Percentiles rank a stretch among this genome's conserved stretches.
phyloP scores from a whole-genome alignment of 2,113 vertebrate genomes.

The Peromyscus leucopus region DNA sequence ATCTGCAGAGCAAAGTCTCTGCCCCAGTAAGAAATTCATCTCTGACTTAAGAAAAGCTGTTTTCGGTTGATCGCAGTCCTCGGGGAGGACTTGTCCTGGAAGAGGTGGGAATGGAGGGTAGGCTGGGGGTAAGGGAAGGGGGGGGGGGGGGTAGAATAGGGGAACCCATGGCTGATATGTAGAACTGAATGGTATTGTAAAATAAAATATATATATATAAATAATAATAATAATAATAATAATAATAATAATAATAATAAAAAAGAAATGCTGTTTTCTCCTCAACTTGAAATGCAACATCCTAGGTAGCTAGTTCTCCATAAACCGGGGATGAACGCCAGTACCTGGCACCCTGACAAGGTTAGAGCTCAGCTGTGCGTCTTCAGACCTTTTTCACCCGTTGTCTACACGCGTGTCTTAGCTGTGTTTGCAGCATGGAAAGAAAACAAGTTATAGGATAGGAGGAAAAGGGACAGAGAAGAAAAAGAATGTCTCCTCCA shows the following conservation, averaged over 20 bases:
- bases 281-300: neutral
- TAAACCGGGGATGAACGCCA: neutral
- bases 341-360: neutral
- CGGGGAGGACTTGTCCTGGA: too few species aligned
- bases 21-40: conserved; percentile 53
- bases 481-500: conserved; percentile 11
- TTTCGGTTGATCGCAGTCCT: too few species aligned
- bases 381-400: conserved; percentile 85
- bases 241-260: too few species aligned
- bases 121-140: too few species aligned
- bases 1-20: conserved; percentile 45
- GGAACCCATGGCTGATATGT: too few species aligned
- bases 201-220: too few species aligned
- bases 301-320: neutral
- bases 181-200: too few species aligned
- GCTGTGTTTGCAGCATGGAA: conserved; percentile 93
- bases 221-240: too few species aligned
- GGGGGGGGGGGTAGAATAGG: too few species aligned
- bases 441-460: conserved; percentile 88
- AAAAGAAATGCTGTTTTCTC: neutral
- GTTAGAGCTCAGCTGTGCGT: conserved; percentile 72
- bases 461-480: conserved; percentile 38
- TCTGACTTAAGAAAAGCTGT: neutral
- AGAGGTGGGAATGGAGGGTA: too few species aligned
- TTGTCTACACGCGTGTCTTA: conserved; percentile 87